Base-by-base conservation (phyloP, 2,113 vertebrate genomes). In the Pachypanchax playfairii region DNA sequence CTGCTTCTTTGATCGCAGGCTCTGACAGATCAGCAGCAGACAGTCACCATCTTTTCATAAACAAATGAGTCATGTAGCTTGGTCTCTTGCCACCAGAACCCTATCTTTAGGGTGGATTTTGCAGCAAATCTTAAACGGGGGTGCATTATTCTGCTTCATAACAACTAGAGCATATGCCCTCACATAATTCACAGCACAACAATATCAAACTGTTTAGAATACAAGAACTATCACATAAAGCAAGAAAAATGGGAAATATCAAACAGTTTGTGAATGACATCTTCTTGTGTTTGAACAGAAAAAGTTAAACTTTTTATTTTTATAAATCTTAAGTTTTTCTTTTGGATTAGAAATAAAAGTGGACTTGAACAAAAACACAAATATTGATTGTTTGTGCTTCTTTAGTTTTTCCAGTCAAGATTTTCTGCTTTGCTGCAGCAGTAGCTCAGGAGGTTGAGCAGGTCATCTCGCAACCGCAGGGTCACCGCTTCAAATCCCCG, bases 1-100 rank as follows among this genome's bases (percentile, higher is more conserved):
- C 72, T 65, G 70, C 74, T 26, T 55, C 77, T 86, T 80, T 85
- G 77, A 89, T 83, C 82, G 68, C 17, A 3, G 43, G 20, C 46
- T 61, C 60, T 79, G 77, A 79, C 64, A 77, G 77, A 87, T 79
- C 71, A 67, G 75, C 79, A 68, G 85, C 76, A 71, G 64, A 79
- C 73, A 79, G 53, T 48, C 48, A 33, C 67, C 74, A 72, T 84
- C 57, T 78, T 85, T 85, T 75, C 65, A 72, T 54, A 80, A 84
- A 75, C 44, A 74, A 77, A 79, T 74, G 79, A 87, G 61, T 82
- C 81, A 85, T 75, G 41, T 41, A 35, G 65, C 38, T 28, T 20
- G 50, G 70, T 73, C 51, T 72, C 58, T 46, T 3, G n/a, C 78
- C 66, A 41, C 71, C 47, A 61, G 43, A 71, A 61, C 59, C 33